Base-by-base conservation (phyloP, 2,888 invertebrate genomes). In the Dastarcus helophoroides region DNA sequence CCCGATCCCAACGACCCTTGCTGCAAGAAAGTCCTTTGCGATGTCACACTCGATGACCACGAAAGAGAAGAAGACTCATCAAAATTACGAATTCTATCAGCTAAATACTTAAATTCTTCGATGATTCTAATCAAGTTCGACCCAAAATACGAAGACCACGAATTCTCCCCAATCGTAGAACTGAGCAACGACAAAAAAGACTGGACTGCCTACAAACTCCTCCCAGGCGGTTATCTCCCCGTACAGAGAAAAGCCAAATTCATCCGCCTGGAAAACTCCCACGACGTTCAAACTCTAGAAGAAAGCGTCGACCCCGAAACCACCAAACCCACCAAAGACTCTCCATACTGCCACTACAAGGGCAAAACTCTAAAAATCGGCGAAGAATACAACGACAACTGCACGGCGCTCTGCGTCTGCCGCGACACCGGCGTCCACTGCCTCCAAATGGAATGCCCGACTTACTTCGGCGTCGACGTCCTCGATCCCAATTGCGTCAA, bases 11-110 rank as follows among this genome's bases (percentile, higher is more conserved):
- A 74, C 29, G 89, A 91, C 54, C 64, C 76, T 2, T 90, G 90
- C 53, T 90, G 90, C 48, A 84, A 79, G 43, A 72, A 85, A 38
- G 79, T 88, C 37, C 68, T 88, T 3, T 91, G 90, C 53, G 88
- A 86, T 50, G 85, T 86, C 3, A 82, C 83, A 0, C 67, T 84
- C 11, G 80, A 81, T 39, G 83, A 72, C 30, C 80, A 82, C 40
- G 83, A 83, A 39, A 68, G 53, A 7, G 60, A 60, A 24, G 39
- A 36, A 16, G 48, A 54, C 11, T 46, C 44, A 17, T 33, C 37
- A 9, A 49, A 48, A 31, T 40, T 43, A 13, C 56, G 53, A 46
- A 37, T 62, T 23, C 17, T 53, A 16, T 44, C 50, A 7, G 62
- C 60, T 2, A 54, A 48, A 37, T 58, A 54, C 29, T 36, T 62